A percentile compares a stretch with the other conserved stretches of the same genome.
phyloP scores from a whole-genome alignment of 1,140 invertebrate species.

The Drosophila ambigua region DNA sequence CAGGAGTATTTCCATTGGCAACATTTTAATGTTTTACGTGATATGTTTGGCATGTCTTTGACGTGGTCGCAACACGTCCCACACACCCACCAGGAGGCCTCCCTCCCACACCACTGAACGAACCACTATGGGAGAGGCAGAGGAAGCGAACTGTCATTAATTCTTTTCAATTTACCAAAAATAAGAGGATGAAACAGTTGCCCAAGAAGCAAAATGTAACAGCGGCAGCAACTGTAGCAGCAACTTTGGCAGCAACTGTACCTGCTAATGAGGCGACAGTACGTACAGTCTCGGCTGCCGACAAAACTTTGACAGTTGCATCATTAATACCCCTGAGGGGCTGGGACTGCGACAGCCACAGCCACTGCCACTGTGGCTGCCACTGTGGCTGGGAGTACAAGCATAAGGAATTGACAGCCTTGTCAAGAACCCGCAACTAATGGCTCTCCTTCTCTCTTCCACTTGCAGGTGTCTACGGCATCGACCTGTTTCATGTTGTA shows the following conservation, averaged over 20 bases:
- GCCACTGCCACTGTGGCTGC: no score
- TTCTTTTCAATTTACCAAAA: conserved; percentile 46
- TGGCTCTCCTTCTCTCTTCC: conserved; percentile 19
- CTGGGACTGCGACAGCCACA: no score
- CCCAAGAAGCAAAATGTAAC: no score
- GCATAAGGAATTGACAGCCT: conserved; percentile 49
- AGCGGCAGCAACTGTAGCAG: no score
- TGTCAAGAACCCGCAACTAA: conserved; percentile 50
- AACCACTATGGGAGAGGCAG: background rate
- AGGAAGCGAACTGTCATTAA: conserved; percentile 28
- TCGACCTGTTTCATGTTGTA: conserved; percentile 78
- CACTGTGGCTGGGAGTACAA: background rate
- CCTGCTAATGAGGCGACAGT: conserved; percentile 40
- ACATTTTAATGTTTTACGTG: conserved; percentile 46
- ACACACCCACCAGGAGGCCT: background rate
- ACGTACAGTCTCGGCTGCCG: conserved; percentile 27
- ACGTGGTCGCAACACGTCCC: conserved; percentile 21
- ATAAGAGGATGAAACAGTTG: background rate
- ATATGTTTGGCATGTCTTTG: conserved; percentile 50
- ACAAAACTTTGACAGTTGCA: conserved; percentile 70
- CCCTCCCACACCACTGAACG: background rate
- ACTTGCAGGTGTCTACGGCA: conserved; percentile 70
- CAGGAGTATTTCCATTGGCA: no score
- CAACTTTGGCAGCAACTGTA: background rate
- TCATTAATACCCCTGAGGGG: conserved; percentile 51